These are phyloP conservation scores for Actinia tenebrosa DNA, from an alignment of 64 coral and sea anemone genomes.

Conservation along the genomic window DNA sequence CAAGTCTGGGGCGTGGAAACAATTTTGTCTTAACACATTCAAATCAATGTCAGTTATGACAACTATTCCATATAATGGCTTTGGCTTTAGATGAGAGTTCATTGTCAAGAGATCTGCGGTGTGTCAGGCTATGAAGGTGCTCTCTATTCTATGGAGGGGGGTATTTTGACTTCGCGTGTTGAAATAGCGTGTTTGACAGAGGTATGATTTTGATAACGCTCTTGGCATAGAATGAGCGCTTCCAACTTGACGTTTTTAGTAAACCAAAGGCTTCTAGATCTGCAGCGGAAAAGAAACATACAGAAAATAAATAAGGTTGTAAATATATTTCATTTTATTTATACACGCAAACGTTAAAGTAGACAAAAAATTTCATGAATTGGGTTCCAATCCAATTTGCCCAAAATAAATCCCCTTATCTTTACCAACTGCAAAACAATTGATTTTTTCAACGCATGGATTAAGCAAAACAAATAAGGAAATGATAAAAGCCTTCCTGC, in stretches of 20 bases:
- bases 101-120: background rate
- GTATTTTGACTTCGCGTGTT: background rate
- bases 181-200: background rate
- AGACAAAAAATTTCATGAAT: background rate
- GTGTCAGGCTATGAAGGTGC: background rate
- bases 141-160: background rate
- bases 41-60: background rate
- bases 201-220: no score
- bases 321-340: background rate
- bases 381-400: background rate
- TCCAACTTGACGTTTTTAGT: background rate
- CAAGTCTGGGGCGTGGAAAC: conserved; percentile 15
- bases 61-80: background rate
- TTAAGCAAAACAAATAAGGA: background rate
- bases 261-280: background rate
- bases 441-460: background rate
- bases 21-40: background rate
- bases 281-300: background rate
- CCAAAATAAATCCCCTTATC: background rate
- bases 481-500: background rate
- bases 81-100: background rate
- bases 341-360: background rate
- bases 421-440: background rate
- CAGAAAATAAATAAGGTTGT: background rate
- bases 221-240: background rate